phyloP scores from a whole-genome alignment of 1,140 invertebrate genomes.

The Pollicipes pollicipes region DNA sequence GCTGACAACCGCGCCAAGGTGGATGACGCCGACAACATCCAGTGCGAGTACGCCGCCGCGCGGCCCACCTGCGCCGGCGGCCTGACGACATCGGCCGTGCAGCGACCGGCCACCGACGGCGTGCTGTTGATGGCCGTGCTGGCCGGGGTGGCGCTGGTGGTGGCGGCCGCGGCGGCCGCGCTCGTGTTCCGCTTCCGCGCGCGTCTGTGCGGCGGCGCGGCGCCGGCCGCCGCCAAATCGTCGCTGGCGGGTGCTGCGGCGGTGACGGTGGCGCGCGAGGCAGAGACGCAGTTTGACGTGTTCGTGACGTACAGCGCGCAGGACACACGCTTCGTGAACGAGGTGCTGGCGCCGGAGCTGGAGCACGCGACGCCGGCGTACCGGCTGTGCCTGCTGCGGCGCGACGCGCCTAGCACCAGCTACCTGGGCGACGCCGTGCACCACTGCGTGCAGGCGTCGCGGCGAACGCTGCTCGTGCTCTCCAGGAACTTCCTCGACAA shows the following conservation, averaged over 20 bases:
- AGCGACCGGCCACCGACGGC: too few relatives aligned
- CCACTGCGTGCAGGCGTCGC: conserved; percentile 32
- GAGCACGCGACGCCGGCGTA: conserved; percentile 53
- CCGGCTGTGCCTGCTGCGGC: conserved; percentile 26
- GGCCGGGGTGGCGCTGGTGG: not conserved
- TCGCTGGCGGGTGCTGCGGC: not conserved
- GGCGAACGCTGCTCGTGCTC: conserved; percentile 73
- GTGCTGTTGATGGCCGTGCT: not conserved
- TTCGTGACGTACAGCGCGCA: conserved; percentile 83
- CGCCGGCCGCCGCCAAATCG: not conserved
- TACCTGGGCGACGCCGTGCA: conserved; percentile 50
- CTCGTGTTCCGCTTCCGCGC: not conserved
- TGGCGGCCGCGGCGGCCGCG: not conserved
- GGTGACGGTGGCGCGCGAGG: not conserved
- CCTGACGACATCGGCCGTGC: not conserved
- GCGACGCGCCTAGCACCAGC: conserved; percentile 37
- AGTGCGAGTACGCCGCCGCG: conserved; percentile 27
- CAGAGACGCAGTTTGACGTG: conserved; percentile 52
- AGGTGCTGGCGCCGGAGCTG: conserved; percentile 60
- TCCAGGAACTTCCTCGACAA: conserved; percentile 76
- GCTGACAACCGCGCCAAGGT: conserved; percentile 38
- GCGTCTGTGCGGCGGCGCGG: not conserved
- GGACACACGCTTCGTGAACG: conserved; percentile 73
- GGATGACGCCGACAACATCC: conserved; percentile 44
- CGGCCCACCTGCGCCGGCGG: not conserved